Conservation (phyloP, 2,113 vertebrate species). For the Gorsachius goisagi region DNA sequence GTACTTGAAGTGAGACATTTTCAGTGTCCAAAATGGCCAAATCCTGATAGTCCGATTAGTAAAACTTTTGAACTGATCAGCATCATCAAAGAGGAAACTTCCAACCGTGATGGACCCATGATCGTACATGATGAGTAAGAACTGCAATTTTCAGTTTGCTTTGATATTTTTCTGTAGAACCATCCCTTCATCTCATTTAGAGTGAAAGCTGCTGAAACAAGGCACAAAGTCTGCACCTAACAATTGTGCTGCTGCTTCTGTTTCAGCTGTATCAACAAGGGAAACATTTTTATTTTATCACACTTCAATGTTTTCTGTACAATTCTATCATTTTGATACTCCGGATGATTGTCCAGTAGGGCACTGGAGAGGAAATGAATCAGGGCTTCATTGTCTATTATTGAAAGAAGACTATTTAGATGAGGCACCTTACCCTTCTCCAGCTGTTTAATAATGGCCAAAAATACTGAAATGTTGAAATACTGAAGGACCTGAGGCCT, state of each 20-base stretch:
- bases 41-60: conserved; percentile 93
- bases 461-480: background rate
- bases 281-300: background rate
- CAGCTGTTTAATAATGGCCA: background rate
- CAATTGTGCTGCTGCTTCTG: background rate
- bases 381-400: background rate
- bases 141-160: background rate
- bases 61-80: conserved; percentile 91
- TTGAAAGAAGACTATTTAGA: background rate
- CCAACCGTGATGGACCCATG: conserved; percentile 82
- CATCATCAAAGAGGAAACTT: conserved; percentile 83
- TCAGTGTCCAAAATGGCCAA: conserved; percentile 89
- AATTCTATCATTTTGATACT: background rate
- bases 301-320: background rate
- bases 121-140: conserved; percentile 93
- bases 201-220: background rate
- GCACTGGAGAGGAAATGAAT: background rate
- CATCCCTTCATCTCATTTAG: background rate
- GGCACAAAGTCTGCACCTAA: background rate
- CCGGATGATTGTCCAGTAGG: background rate
- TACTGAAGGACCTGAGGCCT: background rate
- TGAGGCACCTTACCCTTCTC: background rate
- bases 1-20: conserved; percentile 93
- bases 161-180: background rate
- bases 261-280: background rate